Evolutionary conservation across 2,113 vertebrate species (phyloP).

Genomic region (Clarias gariepinus): DNA sequence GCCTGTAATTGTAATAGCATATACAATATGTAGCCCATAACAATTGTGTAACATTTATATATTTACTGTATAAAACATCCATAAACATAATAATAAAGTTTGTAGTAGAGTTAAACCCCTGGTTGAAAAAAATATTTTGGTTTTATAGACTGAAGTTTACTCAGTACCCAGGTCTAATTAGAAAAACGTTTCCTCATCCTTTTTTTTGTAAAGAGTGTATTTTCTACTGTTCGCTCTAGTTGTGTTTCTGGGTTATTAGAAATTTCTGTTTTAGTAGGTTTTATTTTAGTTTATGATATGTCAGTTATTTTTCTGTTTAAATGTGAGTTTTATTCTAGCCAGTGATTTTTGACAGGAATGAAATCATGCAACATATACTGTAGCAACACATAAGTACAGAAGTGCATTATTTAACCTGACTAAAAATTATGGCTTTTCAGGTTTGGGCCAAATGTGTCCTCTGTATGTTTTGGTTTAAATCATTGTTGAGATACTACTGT

Average conservation of each 20-base stretch:
- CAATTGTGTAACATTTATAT: not conserved
- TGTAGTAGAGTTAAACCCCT: not conserved
- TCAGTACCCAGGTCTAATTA: not conserved
- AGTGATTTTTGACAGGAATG: not conserved
- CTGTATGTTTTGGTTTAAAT: not conserved
- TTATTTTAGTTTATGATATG: not conserved
- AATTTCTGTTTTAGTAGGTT: not conserved
- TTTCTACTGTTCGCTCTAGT: not conserved
- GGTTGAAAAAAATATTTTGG: not conserved
- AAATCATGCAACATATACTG: not conserved
- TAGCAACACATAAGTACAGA: not conserved
- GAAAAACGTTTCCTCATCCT: not conserved
- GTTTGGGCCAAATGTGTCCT: not conserved
- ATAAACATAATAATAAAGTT: not conserved
- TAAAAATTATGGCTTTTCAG: not conserved
- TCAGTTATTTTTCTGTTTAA: not conserved
- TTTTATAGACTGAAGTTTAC: not conserved
- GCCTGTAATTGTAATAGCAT: not conserved
- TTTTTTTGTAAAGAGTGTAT: not conserved
- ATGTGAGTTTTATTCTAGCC: not conserved
- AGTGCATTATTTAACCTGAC: not conserved
- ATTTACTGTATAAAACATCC: not conserved
- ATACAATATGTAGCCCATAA: too few species aligned
- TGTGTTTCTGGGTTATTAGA: not conserved
- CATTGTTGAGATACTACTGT: not conserved